Conservation (phyloP, 2,113 vertebrate genomes). For the Myotis yumanensis region DNA sequence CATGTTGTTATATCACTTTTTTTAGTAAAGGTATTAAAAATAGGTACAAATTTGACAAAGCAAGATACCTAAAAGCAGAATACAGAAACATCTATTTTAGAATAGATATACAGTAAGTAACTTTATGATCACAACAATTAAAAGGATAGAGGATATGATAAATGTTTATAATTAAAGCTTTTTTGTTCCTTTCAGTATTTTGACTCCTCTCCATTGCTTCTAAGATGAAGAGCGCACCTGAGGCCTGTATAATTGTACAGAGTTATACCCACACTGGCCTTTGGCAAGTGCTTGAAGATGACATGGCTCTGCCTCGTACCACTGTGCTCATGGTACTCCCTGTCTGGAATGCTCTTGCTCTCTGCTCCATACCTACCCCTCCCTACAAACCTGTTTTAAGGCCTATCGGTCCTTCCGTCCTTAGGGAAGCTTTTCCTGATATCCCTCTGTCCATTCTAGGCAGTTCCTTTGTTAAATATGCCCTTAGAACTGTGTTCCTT, state of each 20-base stretch:
- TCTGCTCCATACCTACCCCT: not conserved
- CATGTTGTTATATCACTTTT: not conserved
- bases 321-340: not conserved
- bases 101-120: not conserved
- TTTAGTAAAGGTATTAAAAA: not conserved
- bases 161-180: not conserved
- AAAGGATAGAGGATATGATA: not conserved
- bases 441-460: not conserved
- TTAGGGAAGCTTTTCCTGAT: not conserved
- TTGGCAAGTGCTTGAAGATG: rapidly evolving
- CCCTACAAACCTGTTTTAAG: not conserved
- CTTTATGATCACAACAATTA: not conserved
- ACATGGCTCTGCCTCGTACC: not conserved
- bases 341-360: too few relatives aligned
- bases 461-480: not conserved
- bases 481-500: not conserved
- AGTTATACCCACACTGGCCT: not conserved
- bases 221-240: rapidly evolving
- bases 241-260: too few relatives aligned
- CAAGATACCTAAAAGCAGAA: conserved; percentile 11
- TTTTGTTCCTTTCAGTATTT: not conserved
- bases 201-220: not conserved
- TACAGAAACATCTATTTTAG: not conserved
- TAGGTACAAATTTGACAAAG: not conserved
- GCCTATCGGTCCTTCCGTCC: not conserved